phyloP scores from a whole-genome alignment of 1,140 invertebrate genomes.

The Drosophila pallidifrons region DNA sequence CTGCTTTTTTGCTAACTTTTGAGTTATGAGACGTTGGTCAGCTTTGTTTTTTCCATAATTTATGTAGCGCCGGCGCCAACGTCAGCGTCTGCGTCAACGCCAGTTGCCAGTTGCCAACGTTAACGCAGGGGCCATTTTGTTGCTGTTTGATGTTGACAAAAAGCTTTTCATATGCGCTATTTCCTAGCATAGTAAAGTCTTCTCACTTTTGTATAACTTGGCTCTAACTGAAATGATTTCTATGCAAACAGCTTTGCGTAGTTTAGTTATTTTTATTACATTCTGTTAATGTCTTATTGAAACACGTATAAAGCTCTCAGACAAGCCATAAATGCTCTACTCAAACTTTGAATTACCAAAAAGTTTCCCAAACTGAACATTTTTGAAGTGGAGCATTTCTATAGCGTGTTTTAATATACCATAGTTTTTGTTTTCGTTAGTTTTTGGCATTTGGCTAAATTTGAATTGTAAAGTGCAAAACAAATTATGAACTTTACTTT shows the following conservation, averaged over 20 bases:
- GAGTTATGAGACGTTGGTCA: constrained; percentile 32
- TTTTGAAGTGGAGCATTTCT: no score
- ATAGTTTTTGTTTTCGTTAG: no score
- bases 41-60: constrained; percentile 28
- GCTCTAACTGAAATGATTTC: constrained; percentile 11
- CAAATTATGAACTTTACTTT: no score
- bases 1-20: constrained; percentile 13
- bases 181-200: background rate
- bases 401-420: no score
- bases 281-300: background rate
- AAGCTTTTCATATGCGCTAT: constrained; percentile 14
- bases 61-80: constrained; percentile 23
- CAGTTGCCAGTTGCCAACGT: background rate
- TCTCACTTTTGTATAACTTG: background rate
- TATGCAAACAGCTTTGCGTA: constrained; percentile 4
- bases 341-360: background rate
- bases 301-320: background rate
- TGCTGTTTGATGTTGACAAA: constrained; percentile 11
- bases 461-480: no score
- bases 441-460: no score
- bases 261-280: background rate
- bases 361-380: no score
- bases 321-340: background rate
- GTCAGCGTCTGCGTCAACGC: background rate
- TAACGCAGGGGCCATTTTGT: constrained; percentile 13